phyloP scores from a whole-genome alignment of 2,113 vertebrate species.

The Galeopterus variegatus region DNA sequence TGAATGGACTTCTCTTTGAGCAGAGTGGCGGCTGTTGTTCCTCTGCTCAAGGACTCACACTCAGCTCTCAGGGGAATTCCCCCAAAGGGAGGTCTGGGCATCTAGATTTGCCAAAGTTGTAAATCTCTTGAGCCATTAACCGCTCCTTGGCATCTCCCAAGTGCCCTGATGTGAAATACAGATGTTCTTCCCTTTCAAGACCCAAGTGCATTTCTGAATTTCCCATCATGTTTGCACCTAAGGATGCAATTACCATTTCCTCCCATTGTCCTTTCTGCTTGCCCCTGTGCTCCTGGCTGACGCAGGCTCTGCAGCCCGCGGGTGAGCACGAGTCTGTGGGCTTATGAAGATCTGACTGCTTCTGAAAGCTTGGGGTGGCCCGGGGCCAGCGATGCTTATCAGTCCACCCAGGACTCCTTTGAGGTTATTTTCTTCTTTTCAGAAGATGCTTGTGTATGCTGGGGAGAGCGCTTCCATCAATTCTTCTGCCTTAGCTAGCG shows the following conservation, averaged over 20 bases:
- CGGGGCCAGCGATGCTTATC: conserved; percentile 87
- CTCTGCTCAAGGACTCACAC: not conserved
- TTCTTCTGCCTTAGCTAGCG: conserved; percentile 36
- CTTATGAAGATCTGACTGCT: conserved; percentile 72
- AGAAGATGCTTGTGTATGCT: conserved; percentile 69
- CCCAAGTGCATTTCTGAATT: conserved; percentile 72
- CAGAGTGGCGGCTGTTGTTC: not conserved
- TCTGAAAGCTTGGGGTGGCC: conserved; percentile 82
- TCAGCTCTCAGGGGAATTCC: conserved; percentile 42
- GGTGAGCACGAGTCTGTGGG: conserved; percentile 78
- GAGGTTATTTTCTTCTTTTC: conserved; percentile 72
- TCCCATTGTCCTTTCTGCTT: conserved; percentile 88
- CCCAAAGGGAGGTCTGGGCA: not conserved
- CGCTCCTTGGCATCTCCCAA: conserved; percentile 73
- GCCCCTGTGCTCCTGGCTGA: conserved; percentile 88
- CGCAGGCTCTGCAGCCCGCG: conserved; percentile 85
- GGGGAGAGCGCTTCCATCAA: conserved; percentile 25
- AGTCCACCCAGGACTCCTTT: conserved; percentile 42
- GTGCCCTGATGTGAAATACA: conserved; percentile 86
- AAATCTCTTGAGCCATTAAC: conserved; percentile 71
- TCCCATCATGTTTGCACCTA: conserved; percentile 90
- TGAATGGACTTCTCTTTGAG: not conserved
- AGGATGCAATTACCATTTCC: conserved; percentile 90
- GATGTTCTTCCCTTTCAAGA: conserved; percentile 86
- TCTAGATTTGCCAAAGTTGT: conserved; percentile 57